Evolutionary conservation across 2,888 invertebrate species (phyloP).

Genomic region (Unio delphinus): DNA sequence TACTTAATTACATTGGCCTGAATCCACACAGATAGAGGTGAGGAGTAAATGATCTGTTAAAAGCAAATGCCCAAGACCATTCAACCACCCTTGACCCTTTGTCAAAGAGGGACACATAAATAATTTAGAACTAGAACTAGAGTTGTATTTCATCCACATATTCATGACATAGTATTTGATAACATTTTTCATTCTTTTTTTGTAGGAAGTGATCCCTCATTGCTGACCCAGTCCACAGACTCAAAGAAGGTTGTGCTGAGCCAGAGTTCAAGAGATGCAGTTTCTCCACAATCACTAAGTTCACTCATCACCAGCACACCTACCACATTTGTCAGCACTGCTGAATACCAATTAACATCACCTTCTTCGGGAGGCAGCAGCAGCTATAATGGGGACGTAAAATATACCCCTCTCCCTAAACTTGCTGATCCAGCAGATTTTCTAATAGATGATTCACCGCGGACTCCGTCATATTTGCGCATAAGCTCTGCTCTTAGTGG

Average conservation of each 20-base stretch:
- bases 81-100: no score
- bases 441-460: constrained; percentile 41
- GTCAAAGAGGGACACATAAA: no score
- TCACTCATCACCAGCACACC: constrained; percentile 12
- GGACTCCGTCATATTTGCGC: constrained; percentile 64
- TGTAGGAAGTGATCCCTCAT: constrained; percentile 61
- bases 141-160: no score
- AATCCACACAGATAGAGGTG: no score
- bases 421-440: constrained; percentile 41
- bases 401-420: constrained; percentile 37
- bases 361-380: no score
- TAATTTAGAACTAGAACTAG: no score
- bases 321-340: constrained; percentile 1
- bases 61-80: no score
- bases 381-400: constrained; percentile 11
- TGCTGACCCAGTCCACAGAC: constrained; percentile 38
- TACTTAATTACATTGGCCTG: no score
- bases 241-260: constrained; percentile 31
- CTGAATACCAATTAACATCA: background rate
- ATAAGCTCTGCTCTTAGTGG: constrained; percentile 67
- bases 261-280: constrained; percentile 19
- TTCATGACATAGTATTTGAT: no score
- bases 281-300: constrained; percentile 8
- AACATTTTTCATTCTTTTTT: constrained; percentile 13
- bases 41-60: no score